These are phyloP conservation scores for Hyperoplus lanceolatus DNA, from an alignment of 2,797 vertebrate genomes.

Conservation along the genomic window DNA sequence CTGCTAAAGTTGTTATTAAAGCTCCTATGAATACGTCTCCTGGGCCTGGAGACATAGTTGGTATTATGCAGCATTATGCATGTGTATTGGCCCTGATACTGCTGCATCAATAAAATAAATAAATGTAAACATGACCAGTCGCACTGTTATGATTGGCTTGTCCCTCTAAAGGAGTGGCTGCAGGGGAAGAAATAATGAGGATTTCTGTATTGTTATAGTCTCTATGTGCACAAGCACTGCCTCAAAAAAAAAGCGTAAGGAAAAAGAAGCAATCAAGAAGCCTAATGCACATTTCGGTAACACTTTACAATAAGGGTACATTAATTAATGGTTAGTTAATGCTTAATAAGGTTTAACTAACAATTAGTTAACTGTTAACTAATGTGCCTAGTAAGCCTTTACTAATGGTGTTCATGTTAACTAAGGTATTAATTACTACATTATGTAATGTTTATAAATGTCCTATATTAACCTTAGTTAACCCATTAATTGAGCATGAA, in stretches of 20 bases:
- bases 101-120: slow-evolving; percentile 40
- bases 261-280: slow-evolving; percentile 34
- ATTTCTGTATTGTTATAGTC: slow-evolving; percentile 32
- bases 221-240: slow-evolving; percentile 18
- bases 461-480: too few species aligned
- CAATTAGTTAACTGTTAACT: too few species aligned
- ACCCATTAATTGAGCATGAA: too few species aligned
- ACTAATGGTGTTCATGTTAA: too few species aligned
- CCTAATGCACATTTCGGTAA: slow-evolving; percentile 58
- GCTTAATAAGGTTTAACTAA: too few species aligned
- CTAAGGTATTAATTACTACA: too few species aligned
- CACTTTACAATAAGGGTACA: too few species aligned
- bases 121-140: slow-evolving; percentile 25
- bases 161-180: slow-evolving; percentile 41
- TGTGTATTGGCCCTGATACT: slow-evolving; percentile 7
- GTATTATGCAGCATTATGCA: slow-evolving; percentile 21
- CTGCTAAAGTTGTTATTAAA: slow-evolving; percentile 32
- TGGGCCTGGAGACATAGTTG: slow-evolving; percentile 8
- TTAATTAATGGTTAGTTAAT: too few species aligned
- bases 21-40: slow-evolving; percentile 17
- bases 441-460: too few species aligned
- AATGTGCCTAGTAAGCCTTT: too few species aligned
- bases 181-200: slow-evolving; percentile 62
- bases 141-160: slow-evolving; percentile 37
- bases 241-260: slow-evolving; percentile 21